Evolutionary conservation across 2,797 vertebrate species (phyloP), one percentile per base, ranked within the genome.

Genomic region (Phataginus tricuspis): DNA sequence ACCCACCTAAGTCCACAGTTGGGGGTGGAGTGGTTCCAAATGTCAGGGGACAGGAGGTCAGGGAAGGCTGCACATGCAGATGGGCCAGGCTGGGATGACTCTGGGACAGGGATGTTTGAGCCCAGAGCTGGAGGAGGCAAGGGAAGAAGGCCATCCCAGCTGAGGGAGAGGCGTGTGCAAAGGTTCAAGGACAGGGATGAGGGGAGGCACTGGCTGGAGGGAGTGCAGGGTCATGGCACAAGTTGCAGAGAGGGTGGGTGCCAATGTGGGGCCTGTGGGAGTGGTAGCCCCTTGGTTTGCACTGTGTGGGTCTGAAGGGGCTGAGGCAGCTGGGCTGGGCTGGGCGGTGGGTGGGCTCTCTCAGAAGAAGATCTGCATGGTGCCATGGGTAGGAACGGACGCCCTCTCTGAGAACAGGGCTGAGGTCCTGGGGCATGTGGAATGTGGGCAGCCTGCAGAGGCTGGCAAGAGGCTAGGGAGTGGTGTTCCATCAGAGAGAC

Each of bases 221-320:
- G 31, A n/a, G 8, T 14, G 3, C 5, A 57, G 42, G 21, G 31
- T 2, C 13, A 29, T 37, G 13, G 25, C 19, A 31, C 39, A 68
- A 66, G 80, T 39, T 2, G 31, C n/a, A 0, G 34, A 7, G 72
- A 18, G 21, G 0, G 0, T 5, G 1, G 42, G 27, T 7, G 37
- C 31, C 49, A 0, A 2, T 19, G 0, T 1, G 0, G 16, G 71
- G 15, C 39, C 59, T 39, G 7, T 19, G 6, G 61, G 34, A 19
- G 3, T 57, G 53, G 19, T 1, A 1, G 13, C 2, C 11, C 23
- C 8, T 19, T 34, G 66, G 49, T 49, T 23, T 63, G n/a, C 59
- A 0, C 29, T 2, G 2, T 29, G 45, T 45, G 45, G 45, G 45
- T 2, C 19, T 53, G 15, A 1, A 34, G n/a, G n/a, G 69, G 39